Percentiles rank a stretch among this genome's conserved stretches.
These are phyloP conservation scores for Taenioides sp. DNA, from an alignment of 2,797 vertebrate species.

Conservation along the genomic window DNA sequence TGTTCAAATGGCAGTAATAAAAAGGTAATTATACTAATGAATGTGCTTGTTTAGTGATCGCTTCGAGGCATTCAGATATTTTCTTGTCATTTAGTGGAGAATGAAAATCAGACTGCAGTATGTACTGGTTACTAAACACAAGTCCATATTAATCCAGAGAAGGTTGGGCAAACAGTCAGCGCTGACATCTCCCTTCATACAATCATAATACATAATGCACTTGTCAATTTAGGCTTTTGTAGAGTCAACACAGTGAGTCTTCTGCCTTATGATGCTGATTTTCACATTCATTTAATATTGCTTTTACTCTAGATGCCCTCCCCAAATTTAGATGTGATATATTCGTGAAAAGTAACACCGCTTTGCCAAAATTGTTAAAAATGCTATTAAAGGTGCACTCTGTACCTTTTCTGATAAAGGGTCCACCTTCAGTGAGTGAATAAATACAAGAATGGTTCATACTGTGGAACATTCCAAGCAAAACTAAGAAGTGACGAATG, in stretches of 20 bases:
- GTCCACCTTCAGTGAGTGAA: too few relatives aligned
- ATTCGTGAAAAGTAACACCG: background rate
- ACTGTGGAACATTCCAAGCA: too few relatives aligned
- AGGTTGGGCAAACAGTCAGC: constrained; percentile 37
- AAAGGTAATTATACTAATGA: constrained; percentile 17
- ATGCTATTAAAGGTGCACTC: background rate
- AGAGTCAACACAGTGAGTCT: background rate
- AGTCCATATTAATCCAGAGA: constrained; percentile 39
- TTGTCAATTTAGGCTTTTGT: background rate
- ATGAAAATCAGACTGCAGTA: constrained; percentile 25
- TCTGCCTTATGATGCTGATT: background rate
- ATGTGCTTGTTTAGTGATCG: constrained; percentile 13
- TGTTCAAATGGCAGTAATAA: constrained; percentile 7
- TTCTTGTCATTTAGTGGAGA: constrained; percentile 21
- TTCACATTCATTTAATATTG: background rate
- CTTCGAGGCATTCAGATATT: background rate
- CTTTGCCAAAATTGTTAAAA: background rate
- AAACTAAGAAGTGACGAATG: too few relatives aligned
- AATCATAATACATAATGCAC: background rate
- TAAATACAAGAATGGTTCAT: too few relatives aligned
- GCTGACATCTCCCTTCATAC: constrained; percentile 17
- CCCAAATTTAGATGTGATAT: background rate
- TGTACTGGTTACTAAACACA: constrained; percentile 21
- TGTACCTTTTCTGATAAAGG: too few relatives aligned
- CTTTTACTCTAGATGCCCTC: background rate